A percentile compares a stretch with the other conserved stretches of the same genome.
Evolutionary conservation across 2,797 vertebrate species (phyloP).

Genomic region (Natrix natrix): DNA sequence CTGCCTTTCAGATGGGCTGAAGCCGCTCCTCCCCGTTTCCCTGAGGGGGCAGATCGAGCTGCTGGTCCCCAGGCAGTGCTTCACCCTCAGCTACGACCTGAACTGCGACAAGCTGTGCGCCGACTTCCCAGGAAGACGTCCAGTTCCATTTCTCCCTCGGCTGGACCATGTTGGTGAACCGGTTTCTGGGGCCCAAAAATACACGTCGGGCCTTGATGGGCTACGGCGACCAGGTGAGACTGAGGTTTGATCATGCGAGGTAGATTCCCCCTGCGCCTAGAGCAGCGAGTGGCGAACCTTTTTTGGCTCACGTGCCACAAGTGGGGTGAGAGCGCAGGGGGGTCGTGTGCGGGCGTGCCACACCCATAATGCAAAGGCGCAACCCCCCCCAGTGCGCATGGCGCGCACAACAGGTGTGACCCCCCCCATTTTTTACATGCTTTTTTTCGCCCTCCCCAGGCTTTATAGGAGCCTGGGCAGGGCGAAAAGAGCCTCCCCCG

Average conservation of each 20-base stretch:
- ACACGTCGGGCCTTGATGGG: slow-evolving; percentile 89
- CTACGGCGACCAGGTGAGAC: slow-evolving; percentile 88
- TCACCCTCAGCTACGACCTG: slow-evolving; percentile 92
- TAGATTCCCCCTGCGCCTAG: no score
- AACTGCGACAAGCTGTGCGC: slow-evolving; percentile 96
- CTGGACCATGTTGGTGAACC: slow-evolving; percentile 97
- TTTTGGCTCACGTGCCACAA: no score
- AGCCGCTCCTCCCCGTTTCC: slow-evolving; percentile 84
- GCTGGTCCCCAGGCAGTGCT: slow-evolving; percentile 87
- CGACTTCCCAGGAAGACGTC: slow-evolving; percentile 96
- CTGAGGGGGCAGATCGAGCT: slow-evolving; percentile 84
- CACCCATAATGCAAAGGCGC: no score
- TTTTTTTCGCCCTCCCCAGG: no score
- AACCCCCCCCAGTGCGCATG: no score
- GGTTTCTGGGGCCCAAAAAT: slow-evolving; percentile 94
- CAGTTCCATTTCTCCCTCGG: slow-evolving; percentile 97
- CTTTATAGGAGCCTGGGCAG: no score
- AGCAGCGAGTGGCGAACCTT: no score
- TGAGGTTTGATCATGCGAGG: fast-evolving
- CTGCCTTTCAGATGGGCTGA: slow-evolving; percentile 81
- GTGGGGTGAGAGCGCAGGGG: no score
- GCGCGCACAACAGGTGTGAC: no score
- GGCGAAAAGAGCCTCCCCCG: no score
- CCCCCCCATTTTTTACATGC: no score
- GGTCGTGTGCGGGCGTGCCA: no score